Conservation (phyloP, 2,113 vertebrate genomes). For the Centropristis striata region DNA sequence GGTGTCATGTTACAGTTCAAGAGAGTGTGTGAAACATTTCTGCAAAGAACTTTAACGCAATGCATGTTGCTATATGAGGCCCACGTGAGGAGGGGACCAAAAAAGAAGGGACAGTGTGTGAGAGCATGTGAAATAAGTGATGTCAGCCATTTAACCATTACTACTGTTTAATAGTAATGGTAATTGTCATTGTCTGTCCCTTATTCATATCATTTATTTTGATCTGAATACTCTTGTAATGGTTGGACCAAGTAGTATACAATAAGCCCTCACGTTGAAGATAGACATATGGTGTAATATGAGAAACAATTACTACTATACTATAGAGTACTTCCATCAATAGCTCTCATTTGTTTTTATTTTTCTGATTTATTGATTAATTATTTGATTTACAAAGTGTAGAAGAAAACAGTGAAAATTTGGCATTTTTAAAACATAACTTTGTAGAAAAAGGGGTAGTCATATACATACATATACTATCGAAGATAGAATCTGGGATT, state of each 20-base stretch:
- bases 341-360: too few relatives aligned
- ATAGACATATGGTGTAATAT: too few relatives aligned
- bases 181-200: too few relatives aligned
- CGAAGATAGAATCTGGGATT: not conserved
- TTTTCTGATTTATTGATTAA: not conserved
- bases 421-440: not conserved
- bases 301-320: too few relatives aligned
- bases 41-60: not conserved
- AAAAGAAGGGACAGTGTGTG: not conserved
- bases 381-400: not conserved
- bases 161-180: not conserved
- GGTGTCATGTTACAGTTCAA: constrained; percentile 17
- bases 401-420: not conserved
- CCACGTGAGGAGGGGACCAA: not conserved
- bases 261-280: too few relatives aligned
- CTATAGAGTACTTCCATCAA: too few relatives aligned
- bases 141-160: not conserved
- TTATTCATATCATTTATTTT: too few relatives aligned
- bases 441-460: not conserved
- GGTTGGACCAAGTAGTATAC: too few relatives aligned
- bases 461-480: not conserved
- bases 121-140: not conserved
- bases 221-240: too few relatives aligned
- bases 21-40: not conserved
- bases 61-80: not conserved